phyloP scores from a whole-genome alignment of 2,888 invertebrate species.

The Muschampia plurimacula region DNA sequence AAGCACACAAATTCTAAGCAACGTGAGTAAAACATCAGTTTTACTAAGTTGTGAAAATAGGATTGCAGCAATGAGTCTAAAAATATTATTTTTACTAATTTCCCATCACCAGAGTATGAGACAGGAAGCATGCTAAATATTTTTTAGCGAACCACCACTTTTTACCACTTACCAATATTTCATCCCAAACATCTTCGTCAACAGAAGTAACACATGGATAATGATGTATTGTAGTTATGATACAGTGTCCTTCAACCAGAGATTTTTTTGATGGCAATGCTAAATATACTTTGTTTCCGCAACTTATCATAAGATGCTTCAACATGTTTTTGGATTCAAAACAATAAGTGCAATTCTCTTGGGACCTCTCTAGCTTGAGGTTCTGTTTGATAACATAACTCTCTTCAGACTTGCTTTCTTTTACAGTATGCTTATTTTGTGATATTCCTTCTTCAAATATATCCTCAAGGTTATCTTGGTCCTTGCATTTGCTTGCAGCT shows the following conservation, averaged over 20 bases:
- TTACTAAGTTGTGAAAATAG: no score
- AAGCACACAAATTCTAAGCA: no score
- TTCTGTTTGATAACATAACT: slow-evolving; percentile 91
- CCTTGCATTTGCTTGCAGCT: slow-evolving; percentile 88
- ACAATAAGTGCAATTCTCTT: slow-evolving; percentile 94
- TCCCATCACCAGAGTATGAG: no score
- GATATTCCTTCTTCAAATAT: slow-evolving; percentile 93
- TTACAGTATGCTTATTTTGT: slow-evolving; percentile 86
- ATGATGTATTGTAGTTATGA: slow-evolving; percentile 94
- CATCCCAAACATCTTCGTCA: slow-evolving; percentile 98
- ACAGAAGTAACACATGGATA: slow-evolving; percentile 91
- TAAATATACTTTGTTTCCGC: slow-evolving; percentile 93
- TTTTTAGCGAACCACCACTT: no score
- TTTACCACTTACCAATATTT: slow-evolving; percentile 88
- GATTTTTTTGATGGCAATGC: slow-evolving; percentile 93
- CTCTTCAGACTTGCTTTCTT: slow-evolving; percentile 87
- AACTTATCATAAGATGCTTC: slow-evolving; percentile 94
- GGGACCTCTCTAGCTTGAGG: slow-evolving; percentile 87
- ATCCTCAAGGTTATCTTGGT: slow-evolving; percentile 92
- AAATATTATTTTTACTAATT: no score
- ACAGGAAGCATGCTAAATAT: no score
- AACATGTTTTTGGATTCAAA: slow-evolving; percentile 92
- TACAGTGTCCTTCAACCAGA: slow-evolving; percentile 93
- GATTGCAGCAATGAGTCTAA: no score
- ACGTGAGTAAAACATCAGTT: no score